Evolutionary conservation across 2,888 invertebrate species (phyloP).

Genomic region (Gasteruption jaculator): DNA sequence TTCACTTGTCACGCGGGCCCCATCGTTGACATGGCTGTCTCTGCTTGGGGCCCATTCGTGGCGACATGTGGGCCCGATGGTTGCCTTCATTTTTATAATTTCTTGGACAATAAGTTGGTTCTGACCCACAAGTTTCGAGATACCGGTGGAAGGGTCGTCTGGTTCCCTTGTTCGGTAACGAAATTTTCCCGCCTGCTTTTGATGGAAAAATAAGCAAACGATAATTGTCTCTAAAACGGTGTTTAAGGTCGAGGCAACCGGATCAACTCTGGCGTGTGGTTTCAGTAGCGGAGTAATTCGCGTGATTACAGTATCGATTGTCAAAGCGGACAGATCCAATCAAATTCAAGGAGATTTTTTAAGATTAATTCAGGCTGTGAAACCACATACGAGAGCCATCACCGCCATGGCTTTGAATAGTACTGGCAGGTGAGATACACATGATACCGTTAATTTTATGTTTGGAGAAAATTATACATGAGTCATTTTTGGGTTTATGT

Average conservation of each 20-base stretch:
- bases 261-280: slow-evolving; percentile 64
- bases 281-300: slow-evolving; percentile 72
- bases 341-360: slow-evolving; percentile 25
- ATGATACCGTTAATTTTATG: too few species aligned
- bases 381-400: slow-evolving; percentile 65
- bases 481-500: too few species aligned
- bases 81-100: slow-evolving; percentile 70
- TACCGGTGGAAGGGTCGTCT: slow-evolving; percentile 57
- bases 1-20: slow-evolving; percentile 74
- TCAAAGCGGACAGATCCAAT: slow-evolving; percentile 14
- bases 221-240: too few species aligned
- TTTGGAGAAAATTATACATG: too few species aligned
- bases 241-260: slow-evolving; percentile 60
- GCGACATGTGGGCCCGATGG: slow-evolving; percentile 73
- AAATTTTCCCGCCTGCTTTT: too few species aligned
- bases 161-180: slow-evolving; percentile 68
- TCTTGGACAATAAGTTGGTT: slow-evolving; percentile 58
- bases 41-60: slow-evolving; percentile 67
- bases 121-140: slow-evolving; percentile 61
- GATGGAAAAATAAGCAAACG: too few species aligned
- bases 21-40: slow-evolving; percentile 64
- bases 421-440: slow-evolving; percentile 29
- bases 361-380: slow-evolving; percentile 47
- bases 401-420: slow-evolving; percentile 61
- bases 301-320: slow-evolving; percentile 42